Evolutionary conservation across 2,113 vertebrate genomes (phyloP), one percentile per base, ranked within the genome.

Genomic region (Montifringilla adamsi): DNA sequence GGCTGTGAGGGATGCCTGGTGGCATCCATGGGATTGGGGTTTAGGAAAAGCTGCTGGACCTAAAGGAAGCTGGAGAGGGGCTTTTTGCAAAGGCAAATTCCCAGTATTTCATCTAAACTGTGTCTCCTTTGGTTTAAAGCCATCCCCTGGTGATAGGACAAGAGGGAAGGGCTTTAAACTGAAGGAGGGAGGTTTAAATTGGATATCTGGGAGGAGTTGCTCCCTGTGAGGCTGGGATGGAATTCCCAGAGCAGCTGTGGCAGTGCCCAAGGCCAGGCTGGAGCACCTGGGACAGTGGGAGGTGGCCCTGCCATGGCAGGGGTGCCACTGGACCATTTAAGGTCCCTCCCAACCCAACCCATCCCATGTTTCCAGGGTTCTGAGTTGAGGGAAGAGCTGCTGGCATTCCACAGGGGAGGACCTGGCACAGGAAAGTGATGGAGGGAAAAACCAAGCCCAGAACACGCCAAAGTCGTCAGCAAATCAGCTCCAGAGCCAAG

Each of bases 351-450:
- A n/a, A 20, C 41, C n/a, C 50, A 66, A 1, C 2, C 26, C 59
- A 44, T 20, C 9, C 69, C 50, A 33, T 0, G 1, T 11, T 19
- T 14, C 23, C 13, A 28, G 1, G 0, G 9, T 30, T 13, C 15
- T 0, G 43, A 49, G 37, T 6, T 79, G 8, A 59, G 75, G 33
- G 35, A 73, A 73, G 68, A 90, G 44, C 39, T 68, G 10, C 33
- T 77, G 33, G 10, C 4, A 2, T 64, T 55, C 46, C 47, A 30
- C 44, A 39, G 62, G 59, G 9, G 14, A 76, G 49, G n/a, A 96
- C 19, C 76, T 49, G 79, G 46, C 59, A 44, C 18, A 17, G 47
- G 50, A 6, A 41, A 23, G 26, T 7, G 23, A 58, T 4, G 13
- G 30, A 85, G 14, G 30, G 23, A 81, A 87, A 87, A 90, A 78